These are phyloP conservation scores for Podocnemis expansa DNA, from an alignment of 2,113 vertebrate species.

Conservation along the genomic window DNA sequence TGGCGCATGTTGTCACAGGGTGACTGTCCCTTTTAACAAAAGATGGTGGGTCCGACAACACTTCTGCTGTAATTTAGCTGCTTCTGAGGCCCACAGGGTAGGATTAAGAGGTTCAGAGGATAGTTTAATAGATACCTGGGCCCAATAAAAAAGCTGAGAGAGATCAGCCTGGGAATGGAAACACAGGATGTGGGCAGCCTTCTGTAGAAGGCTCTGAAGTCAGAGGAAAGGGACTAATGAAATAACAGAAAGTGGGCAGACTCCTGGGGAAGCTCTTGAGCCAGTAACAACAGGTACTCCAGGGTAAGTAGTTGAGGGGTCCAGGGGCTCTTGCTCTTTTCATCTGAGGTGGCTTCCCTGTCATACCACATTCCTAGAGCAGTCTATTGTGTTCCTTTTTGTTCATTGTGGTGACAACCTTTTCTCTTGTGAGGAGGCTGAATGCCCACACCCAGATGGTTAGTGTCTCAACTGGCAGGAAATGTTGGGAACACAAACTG, in stretches of 20 bases:
- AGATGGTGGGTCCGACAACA: too few relatives aligned
- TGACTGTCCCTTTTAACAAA: background rate
- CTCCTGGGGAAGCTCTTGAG: background rate
- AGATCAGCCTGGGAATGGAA: background rate
- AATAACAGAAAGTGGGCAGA: background rate
- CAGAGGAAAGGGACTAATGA: background rate
- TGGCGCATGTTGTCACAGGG: background rate
- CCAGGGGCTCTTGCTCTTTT: background rate
- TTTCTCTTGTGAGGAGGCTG: background rate
- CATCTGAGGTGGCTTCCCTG: background rate
- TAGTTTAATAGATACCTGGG: background rate
- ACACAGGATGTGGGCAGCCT: too few relatives aligned
- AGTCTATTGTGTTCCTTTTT: background rate
- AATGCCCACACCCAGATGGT: background rate
- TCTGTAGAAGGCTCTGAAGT: background rate
- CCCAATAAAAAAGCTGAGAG: background rate
- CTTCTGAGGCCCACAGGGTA: background rate
- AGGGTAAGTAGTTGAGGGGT: too few relatives aligned
- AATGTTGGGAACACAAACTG: background rate
- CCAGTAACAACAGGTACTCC: background rate
- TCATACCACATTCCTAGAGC: background rate
- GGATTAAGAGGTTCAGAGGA: background rate
- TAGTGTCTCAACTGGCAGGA: background rate
- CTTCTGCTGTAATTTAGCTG: background rate
- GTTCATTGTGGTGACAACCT: background rate